These are phyloP conservation scores for Actenoides lindsayi DNA, from an alignment of 2,113 vertebrate species.

Conservation along the genomic window DNA sequence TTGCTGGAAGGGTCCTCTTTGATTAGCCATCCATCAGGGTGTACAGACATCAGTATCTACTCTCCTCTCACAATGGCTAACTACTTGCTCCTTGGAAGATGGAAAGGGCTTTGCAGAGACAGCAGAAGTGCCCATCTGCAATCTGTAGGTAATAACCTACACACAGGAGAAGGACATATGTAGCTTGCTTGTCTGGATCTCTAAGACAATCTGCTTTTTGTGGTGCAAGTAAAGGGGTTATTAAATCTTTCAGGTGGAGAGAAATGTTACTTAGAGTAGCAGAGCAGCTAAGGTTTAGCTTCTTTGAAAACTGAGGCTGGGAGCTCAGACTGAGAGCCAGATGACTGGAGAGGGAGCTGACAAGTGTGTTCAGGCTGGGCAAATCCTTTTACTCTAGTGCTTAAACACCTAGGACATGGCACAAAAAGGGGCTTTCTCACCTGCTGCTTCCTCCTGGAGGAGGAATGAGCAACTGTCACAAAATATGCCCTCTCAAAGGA, in stretches of 20 bases:
- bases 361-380: neutral
- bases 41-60: neutral
- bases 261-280: neutral
- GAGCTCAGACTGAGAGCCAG: constrained; percentile 39
- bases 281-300: neutral
- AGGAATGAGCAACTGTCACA: constrained; percentile 17
- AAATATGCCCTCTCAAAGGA: constrained; percentile 18
- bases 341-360: constrained; percentile 24
- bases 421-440: constrained; percentile 16
- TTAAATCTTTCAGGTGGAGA: constrained; percentile 35
- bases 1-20: neutral
- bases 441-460: constrained; percentile 10
- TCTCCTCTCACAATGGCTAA: neutral
- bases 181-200: neutral
- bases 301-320: constrained; percentile 16
- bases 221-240: constrained; percentile 10
- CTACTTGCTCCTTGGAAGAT: neutral
- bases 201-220: constrained; percentile 13
- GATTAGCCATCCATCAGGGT: neutral
- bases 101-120: constrained; percentile 1
- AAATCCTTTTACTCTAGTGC: constrained; percentile 41
- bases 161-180: neutral
- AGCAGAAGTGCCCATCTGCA: constrained; percentile 9
- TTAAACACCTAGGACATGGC: constrained; percentile 12
- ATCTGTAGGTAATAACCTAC: constrained; percentile 8